Base-by-base conservation (phyloP, 1,140 invertebrate species). In the Acyrthosiphon pisum region DNA sequence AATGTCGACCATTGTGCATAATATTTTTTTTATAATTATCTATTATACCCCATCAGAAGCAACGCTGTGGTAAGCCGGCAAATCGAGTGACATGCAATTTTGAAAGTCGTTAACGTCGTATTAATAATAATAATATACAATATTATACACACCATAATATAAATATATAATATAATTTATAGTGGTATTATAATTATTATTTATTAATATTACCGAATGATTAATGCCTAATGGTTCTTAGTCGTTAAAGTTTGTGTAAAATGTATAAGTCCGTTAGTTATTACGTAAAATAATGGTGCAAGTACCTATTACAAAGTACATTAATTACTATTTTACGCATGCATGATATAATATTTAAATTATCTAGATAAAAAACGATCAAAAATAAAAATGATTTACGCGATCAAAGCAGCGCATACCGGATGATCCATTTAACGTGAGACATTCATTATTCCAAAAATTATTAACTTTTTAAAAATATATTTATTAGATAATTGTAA, bases 261-360 rank as follows among this genome's bases (percentile, higher is more conserved):
- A n/a, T 18, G 14, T 76, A 76, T 76, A 76, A 76, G 60, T n/a
- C 60, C n/a, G 60, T 76, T n/a, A 76, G 60, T 76, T 76, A 76
- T n/a, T 76, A 30, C 30, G 14, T n/a, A 76, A 76, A n/a, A 76
- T 76, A 76, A 76, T 76, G 30, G 60, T n/a, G 18, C n/a, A 35
- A 76, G 60, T 76, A n/a, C 60, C 60, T 68, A 68, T 68, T 68
- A 76, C 30, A 76, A 35, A 76, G 60, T 76, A n/a, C 60, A 76
- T 76, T n/a, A 76, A 20, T 76, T 76, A 76, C n/a, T 76, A 18
- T 76, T 76, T 76, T 76, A n/a, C 30, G 30, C 30, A 18, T n/a
- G 11, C 30, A n/a, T 76, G 6, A 35, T 76, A 76, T n/a, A 76
- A n/a, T 76, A n/a, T 76, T 76, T n/a, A n/a, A 76, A 76, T 76